phyloP scores from a whole-genome alignment of 2,888 invertebrate genomes.

The Gari tellinella region DNA sequence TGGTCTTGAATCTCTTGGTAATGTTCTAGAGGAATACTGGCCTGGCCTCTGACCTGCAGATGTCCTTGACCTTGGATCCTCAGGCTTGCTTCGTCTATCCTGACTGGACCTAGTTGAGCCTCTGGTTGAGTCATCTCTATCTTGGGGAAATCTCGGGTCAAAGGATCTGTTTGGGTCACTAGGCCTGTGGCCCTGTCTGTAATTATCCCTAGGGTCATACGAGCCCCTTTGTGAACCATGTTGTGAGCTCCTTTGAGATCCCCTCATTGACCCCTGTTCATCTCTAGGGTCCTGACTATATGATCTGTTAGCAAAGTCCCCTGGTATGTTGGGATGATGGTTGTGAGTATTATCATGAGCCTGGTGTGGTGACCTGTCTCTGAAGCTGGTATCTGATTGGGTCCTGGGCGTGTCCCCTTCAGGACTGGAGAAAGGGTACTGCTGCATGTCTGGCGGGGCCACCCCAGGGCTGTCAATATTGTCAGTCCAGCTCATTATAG shows the following conservation, averaged over 20 bases:
- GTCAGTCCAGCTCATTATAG: slow-evolving; percentile 70
- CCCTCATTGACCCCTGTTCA: slow-evolving; percentile 23
- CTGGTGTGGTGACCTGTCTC: slow-evolving; percentile 46
- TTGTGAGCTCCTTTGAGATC: slow-evolving; percentile 15
- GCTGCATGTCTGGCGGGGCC: slow-evolving; percentile 52
- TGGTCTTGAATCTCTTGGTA: slow-evolving; percentile 44
- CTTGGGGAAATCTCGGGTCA: slow-evolving; percentile 36
- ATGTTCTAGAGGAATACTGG: slow-evolving; percentile 42
- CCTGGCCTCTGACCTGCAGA: slow-evolving; percentile 13
- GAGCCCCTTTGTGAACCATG: slow-evolving; percentile 38
- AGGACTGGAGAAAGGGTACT: slow-evolving; percentile 44
- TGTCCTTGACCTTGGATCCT: slow-evolving; percentile 54
- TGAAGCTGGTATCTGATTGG: slow-evolving; percentile 21
- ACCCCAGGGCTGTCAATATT: slow-evolving; percentile 56
- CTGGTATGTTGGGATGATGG: background rate
- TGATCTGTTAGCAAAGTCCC: slow-evolving; percentile 6
- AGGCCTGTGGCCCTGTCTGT: slow-evolving; percentile 37
- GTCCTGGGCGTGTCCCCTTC: slow-evolving; percentile 15
- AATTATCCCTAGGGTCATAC: slow-evolving; percentile 3
- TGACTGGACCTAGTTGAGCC: slow-evolving; percentile 51
- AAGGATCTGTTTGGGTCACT: slow-evolving; percentile 26
- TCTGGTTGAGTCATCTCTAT: slow-evolving; percentile 30
- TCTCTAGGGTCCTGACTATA: slow-evolving; percentile 19
- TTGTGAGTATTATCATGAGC: slow-evolving; percentile 45
- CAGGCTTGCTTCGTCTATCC: slow-evolving; percentile 37